Evolutionary conservation across 2,797 vertebrate species (phyloP), one percentile per base, ranked within the genome.

Genomic region (Mallotus villosus): DNA sequence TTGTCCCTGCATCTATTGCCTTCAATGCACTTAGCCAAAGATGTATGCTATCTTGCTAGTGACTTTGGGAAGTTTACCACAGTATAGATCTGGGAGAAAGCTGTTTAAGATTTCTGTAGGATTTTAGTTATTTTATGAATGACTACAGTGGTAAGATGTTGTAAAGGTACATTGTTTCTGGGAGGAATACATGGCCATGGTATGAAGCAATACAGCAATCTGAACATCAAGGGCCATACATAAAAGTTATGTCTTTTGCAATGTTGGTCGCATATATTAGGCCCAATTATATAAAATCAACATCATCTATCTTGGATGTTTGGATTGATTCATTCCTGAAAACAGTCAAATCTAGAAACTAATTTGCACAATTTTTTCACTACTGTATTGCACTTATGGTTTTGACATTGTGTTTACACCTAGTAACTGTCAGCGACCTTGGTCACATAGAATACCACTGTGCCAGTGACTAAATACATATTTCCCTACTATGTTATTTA

Each of bases 1-100:
- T 86, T 78, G 60, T 68, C 24, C 37, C 41, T 63, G 37, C 71
- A 67, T 46, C 22, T 74, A 53, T 68, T 71, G 65, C 66, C 73
- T 69, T 32, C 72, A 78, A 80, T 78, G 73, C 72, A 78, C 67
- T 67, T 72, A 82, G 83, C 83, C 84, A 86, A 83, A 87, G 70
- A 84, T 76, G 67, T 79, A 49, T 74, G 81, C 67, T 68, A 68
- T 61, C 32, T 67, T 64, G 21, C 53, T 22, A 53, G 27, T 63
- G n/a, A 72, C 32, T 57, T 70, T 75, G 49, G 11, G 24, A 46
- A 60, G 21, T 74, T 69, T 22, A 41, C 22, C 59, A 21, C 51
- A 57, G 4, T 25, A 25, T 25, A 66, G 57, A 73, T 22, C 67
- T 77, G 12, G 8, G 65, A 53, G 75, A 37, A 72, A 68, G 21